phyloP scores from a whole-genome alignment of 2,113 vertebrate species.

The Spizaetus ornatus region DNA sequence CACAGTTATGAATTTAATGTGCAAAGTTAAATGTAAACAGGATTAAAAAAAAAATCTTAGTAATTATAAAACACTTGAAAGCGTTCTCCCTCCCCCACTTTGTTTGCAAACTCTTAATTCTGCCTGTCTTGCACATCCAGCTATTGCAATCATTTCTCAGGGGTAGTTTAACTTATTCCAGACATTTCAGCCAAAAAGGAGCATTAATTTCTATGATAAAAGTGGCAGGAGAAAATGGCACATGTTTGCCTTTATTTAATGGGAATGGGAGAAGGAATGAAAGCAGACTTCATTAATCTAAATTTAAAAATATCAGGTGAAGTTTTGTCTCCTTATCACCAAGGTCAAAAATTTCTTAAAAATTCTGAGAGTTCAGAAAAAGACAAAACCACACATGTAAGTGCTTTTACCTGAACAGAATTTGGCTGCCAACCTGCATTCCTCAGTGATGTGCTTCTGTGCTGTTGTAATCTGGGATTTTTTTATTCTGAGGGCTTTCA shows the following conservation, averaged over 20 bases:
- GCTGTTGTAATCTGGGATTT: not conserved
- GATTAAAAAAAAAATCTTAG: not conserved
- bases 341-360: not conserved
- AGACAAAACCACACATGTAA: not conserved
- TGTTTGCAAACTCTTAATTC: not conserved
- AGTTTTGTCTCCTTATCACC: not conserved
- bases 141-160: not conserved
- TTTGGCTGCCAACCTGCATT: not conserved
- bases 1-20: not conserved
- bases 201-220: not conserved
- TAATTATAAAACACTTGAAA: constrained; percentile 15
- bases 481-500: not conserved
- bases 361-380: not conserved
- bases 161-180: not conserved
- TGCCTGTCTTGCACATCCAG: not conserved
- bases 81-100: not conserved
- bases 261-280: not conserved
- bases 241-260: not conserved
- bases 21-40: constrained; percentile 42
- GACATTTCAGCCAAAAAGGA: not conserved
- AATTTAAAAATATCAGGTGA: not conserved
- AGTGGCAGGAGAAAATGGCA: not conserved
- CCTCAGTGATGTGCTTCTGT: not conserved
- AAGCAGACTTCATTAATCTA: not conserved
- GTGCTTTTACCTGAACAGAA: not conserved